A percentile compares a stretch with the other conserved stretches of the same genome.
Conservation (phyloP, 2,797 vertebrate species). For the Bradypodion ventrale region DNA sequence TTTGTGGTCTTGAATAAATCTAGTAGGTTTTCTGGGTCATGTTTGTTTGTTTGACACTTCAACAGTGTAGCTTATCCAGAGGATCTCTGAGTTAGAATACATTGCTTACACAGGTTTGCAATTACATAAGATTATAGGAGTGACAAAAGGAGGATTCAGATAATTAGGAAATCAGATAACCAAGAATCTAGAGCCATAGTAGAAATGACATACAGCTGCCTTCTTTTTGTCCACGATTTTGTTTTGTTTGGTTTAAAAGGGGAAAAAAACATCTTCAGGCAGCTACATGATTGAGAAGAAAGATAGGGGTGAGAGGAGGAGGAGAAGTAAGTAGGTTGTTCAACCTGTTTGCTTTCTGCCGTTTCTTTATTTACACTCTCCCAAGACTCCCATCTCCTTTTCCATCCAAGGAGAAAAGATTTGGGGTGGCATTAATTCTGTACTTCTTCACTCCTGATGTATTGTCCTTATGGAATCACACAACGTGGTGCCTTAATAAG, state of each 20-base stretch:
- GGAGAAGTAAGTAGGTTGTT: neutral
- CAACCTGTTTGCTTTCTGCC: neutral
- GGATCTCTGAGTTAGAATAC: neutral
- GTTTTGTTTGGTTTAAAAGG: neutral
- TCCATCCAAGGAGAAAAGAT: neutral
- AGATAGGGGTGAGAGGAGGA: neutral
- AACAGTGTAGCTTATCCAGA: neutral
- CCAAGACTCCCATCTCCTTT: too few relatives aligned
- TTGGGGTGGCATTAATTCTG: neutral
- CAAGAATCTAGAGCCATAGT: neutral
- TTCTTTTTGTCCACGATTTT: neutral
- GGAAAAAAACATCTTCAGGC: neutral
- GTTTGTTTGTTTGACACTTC: conserved; percentile 4
- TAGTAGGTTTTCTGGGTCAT: neutral
- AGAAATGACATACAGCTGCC: neutral
- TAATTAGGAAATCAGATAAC: conserved; percentile 4
- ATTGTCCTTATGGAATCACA: neutral
- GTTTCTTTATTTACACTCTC: neutral
- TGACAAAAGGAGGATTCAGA: neutral
- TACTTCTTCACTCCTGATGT: neutral
- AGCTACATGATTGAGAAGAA: neutral
- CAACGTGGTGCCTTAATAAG: neutral
- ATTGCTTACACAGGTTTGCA: conserved; percentile 8
- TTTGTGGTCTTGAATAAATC: conserved; percentile 2
- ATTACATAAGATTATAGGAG: neutral